phyloP scores from a whole-genome alignment of 2,797 vertebrate genomes.

The Bovichtus diacanthus region DNA sequence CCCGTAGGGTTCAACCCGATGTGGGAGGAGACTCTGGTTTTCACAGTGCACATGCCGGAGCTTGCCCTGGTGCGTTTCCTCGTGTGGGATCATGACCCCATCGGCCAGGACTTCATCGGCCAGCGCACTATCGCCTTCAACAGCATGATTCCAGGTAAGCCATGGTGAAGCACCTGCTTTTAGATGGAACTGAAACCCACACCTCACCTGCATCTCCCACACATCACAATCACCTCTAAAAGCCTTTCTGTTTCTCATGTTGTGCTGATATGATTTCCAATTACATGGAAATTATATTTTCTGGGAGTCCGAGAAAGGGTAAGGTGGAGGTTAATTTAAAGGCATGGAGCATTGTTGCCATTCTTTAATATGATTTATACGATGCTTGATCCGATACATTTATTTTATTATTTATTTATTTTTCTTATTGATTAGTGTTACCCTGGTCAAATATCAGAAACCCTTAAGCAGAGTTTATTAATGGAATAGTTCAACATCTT shows the following conservation, averaged over 20 bases:
- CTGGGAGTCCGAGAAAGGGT: neutral
- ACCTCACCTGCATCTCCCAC: neutral
- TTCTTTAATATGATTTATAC: neutral
- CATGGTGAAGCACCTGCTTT: conserved; percentile 1
- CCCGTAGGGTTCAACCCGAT: conserved; percentile 95
- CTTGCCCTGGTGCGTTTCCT: conserved; percentile 94
- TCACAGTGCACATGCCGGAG: conserved; percentile 95
- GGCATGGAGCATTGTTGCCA: no score
- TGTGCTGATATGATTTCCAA: neutral
- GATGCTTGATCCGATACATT: neutral
- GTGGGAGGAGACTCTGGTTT: conserved; percentile 99
- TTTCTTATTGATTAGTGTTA: neutral
- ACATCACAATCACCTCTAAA: conserved; percentile 4
- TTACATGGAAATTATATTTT: neutral
- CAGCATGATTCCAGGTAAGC: conserved; percentile 96
- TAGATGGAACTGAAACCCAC: neutral
- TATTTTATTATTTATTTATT: no score
- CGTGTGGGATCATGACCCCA: conserved; percentile 98
- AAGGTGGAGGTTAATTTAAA: neutral
- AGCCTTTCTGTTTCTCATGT: neutral
- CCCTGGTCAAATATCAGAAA: neutral
- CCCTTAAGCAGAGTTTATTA: no score
- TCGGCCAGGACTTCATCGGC: conserved; percentile 97
- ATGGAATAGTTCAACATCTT: no score
- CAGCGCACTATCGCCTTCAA: conserved; percentile 95